Base-by-base conservation (phyloP, 2,888 invertebrate genomes). In the Serrognathus titanus region DNA sequence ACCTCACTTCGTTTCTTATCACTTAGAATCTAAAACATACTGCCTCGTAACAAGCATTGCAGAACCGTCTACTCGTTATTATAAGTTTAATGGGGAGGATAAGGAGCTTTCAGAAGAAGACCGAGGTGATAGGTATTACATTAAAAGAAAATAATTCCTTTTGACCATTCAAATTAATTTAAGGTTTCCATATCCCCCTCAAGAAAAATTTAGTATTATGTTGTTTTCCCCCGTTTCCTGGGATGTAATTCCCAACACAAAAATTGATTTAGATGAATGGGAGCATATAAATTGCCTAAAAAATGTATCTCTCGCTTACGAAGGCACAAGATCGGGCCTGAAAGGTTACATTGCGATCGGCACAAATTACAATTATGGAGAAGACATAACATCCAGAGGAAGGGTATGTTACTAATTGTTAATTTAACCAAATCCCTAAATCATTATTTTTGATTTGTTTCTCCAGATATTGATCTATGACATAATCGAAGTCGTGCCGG, bases 401-500 rank as follows among this genome's bases (percentile, higher is more conserved):
- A 83, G 94, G 74, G 92, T 92, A 74, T 78, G 81, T 75, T 46
- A 36, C 11, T n/a, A 11, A 38, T 38, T 10, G 3, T 11, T 38
- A 11, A n/a, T 38, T 38, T 38, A 11, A n/a, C 4, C 31, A 48
- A 35, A 2, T n/a, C n/a, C n/a, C n/a, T n/a, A n/a, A n/a, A n/a
- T n/a, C n/a, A n/a, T n/a, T 16, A 9, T 16, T 45, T 16, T 12
- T 45, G 4, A 20, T 13, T 20, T 10, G 8, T 12, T 46, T 24
- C 1, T 75, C n/a, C n/a, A 89, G 85, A 91, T 92, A 71, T 81
- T 92, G 72, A 92, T 95, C 66, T 92, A 94, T 75, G 97, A 98
- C 72, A 92, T 97, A 11, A 97, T 97, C 66, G 97, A 98, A 80
- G 97, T 98, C 1, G 99, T 99, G 0, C 99, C 99, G 0, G 99